Evolutionary conservation across 92 coral and sea anemone genomes (phyloP).

Genomic region (Paramuricea clavata): DNA sequence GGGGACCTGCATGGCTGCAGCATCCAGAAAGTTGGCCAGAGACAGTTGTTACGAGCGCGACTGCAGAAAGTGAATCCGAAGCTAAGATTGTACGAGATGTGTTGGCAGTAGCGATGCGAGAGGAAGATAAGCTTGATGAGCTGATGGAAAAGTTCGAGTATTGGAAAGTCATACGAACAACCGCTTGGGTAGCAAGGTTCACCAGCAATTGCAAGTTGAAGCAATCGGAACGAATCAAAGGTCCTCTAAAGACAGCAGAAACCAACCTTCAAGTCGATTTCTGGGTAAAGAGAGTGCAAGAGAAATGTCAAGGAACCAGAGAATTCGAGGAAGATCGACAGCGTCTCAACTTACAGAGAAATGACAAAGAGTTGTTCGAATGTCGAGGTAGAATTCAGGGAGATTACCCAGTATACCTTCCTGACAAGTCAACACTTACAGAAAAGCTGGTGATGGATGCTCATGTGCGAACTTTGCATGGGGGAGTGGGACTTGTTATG

Average conservation of each 20-base stretch:
- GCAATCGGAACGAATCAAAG: constrained; percentile 15
- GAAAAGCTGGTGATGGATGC: too few species aligned
- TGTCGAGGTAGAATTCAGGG: constrained; percentile 9
- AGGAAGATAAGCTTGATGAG: constrained; percentile 27
- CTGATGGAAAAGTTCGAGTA: constrained; percentile 50
- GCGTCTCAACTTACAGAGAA: constrained; percentile 10
- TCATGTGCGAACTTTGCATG: not conserved
- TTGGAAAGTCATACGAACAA: constrained; percentile 39
- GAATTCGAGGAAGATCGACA: not conserved
- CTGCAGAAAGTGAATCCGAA: constrained; percentile 36
- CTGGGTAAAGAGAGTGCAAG: not conserved
- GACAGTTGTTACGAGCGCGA: too few species aligned
- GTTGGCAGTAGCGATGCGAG: constrained; percentile 5
- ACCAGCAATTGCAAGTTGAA: constrained; percentile 33
- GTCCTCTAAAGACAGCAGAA: constrained; percentile 47
- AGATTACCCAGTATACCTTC: constrained; percentile 1
- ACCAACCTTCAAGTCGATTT: too few species aligned
- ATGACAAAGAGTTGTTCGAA: not conserved
- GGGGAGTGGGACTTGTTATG: constrained; percentile 1
- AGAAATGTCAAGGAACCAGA: not conserved
- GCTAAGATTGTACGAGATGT: constrained; percentile 39
- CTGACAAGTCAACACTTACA: not conserved
- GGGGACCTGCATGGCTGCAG: constrained; percentile 27
- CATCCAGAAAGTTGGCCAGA: constrained; percentile 25
- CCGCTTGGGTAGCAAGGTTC: constrained; percentile 57